Conservation (phyloP, 2,797 vertebrate genomes). For the Chromis chromis region DNA sequence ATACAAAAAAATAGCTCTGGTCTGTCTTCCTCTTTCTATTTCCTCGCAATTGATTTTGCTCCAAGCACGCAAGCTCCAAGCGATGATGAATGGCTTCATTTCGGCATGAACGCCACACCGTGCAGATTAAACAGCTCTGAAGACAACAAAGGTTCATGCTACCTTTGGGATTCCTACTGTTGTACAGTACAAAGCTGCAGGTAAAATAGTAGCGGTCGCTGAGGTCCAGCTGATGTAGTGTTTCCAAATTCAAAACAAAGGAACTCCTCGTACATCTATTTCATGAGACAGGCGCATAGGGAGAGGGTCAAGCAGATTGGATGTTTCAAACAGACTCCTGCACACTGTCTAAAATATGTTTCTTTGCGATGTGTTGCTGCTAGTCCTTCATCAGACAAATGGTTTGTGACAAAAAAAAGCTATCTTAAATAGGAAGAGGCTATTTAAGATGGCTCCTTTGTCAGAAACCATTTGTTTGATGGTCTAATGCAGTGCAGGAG, state of each 20-base stretch:
- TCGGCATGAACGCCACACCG: neutral
- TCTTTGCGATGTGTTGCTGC: too few species aligned
- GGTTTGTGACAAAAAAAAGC: too few species aligned
- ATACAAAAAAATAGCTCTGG: neutral
- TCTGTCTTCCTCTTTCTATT: neutral
- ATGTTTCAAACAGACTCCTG: too few species aligned
- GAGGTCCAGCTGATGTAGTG: neutral
- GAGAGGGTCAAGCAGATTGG: too few species aligned
- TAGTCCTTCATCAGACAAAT: too few species aligned
- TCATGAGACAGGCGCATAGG: too few species aligned
- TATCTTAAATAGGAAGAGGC: too few species aligned
- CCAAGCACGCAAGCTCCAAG: neutral
- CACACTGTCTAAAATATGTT: too few species aligned
- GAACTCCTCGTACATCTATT: too few species aligned
- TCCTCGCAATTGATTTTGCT: slow-evolving; percentile 10
- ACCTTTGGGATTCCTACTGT: neutral
- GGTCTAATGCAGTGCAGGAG: too few species aligned
- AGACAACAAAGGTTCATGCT: slow-evolving; percentile 12
- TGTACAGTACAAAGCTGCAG: slow-evolving; percentile 3
- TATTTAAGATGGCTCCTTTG: too few species aligned
- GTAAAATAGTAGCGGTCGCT: neutral
- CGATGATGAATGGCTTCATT: slow-evolving; percentile 17
- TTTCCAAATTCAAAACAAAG: neutral
- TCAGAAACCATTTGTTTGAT: too few species aligned
- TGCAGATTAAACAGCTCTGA: slow-evolving; percentile 10